Evolutionary conservation across 2,797 vertebrate species (phyloP).

Genomic region (Cynodonichthys magdalenae): DNA sequence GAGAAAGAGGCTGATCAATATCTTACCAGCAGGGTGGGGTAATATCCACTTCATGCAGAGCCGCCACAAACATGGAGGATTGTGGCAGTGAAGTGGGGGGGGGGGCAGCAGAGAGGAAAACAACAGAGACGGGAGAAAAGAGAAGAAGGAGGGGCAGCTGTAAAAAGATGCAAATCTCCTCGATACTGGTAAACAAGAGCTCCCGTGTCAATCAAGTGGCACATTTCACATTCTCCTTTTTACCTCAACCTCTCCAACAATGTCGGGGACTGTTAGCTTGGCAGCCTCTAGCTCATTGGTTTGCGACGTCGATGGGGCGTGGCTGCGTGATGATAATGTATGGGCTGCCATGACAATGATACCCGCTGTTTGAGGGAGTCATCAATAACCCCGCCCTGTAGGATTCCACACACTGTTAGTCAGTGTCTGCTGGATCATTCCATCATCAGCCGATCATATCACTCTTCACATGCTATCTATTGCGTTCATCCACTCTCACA

Average conservation of each 20-base stretch:
- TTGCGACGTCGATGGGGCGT: constrained; percentile 34
- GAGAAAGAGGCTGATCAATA: constrained; percentile 79
- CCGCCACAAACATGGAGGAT: constrained; percentile 56
- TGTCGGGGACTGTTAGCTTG: constrained; percentile 61
- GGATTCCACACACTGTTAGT: constrained; percentile 57
- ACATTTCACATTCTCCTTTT: constrained; percentile 70
- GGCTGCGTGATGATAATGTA: constrained; percentile 58
- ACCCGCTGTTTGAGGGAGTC: constrained; percentile 67
- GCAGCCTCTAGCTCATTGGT: constrained; percentile 68
- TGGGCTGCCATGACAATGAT: constrained; percentile 77
- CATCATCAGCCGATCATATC: constrained; percentile 65
- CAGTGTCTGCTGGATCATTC: constrained; percentile 64
- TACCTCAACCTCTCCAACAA: constrained; percentile 48
- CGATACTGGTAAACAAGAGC: constrained; percentile 72
- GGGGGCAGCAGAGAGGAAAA: constrained; percentile 34
- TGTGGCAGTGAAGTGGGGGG: constrained; percentile 44
- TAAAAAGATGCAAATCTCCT: constrained; percentile 77
- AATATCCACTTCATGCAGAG: constrained; percentile 76
- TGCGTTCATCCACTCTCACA: constrained; percentile 51
- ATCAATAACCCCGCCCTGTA: constrained; percentile 74
- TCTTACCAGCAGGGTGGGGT: constrained; percentile 80
- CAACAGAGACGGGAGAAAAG: constrained; percentile 45
- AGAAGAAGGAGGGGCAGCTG: constrained; percentile 51
- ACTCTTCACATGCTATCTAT: constrained; percentile 49
- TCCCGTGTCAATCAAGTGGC: constrained; percentile 78